Percentiles rank a stretch among this genome's conserved stretches.
phyloP scores from a whole-genome alignment of 2,113 vertebrate species.

The Phyllostomus hastatus region DNA sequence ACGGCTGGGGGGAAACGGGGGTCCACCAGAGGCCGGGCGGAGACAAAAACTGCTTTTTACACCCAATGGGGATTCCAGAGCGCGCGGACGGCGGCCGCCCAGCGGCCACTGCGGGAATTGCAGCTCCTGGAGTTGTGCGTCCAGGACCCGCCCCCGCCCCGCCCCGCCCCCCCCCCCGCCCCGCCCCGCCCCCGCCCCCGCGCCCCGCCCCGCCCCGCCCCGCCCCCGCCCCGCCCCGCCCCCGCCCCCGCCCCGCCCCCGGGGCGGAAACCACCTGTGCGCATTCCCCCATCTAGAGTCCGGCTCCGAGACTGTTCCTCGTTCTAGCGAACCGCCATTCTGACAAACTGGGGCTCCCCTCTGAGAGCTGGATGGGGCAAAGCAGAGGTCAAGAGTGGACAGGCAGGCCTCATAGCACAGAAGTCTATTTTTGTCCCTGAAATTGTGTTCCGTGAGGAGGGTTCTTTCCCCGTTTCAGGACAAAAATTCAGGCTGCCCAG shows the following conservation, averaged over 20 bases:
- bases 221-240: neutral
- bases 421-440: neutral
- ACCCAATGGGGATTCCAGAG: too few species aligned
- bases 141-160: neutral
- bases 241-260: too few species aligned
- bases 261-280: too few species aligned
- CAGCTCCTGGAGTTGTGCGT: neutral
- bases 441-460: neutral
- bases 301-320: too few species aligned
- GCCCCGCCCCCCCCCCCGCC: too few species aligned
- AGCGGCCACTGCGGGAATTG: neutral
- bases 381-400: too few species aligned
- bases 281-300: too few species aligned
- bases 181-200: neutral
- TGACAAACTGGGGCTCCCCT: neutral
- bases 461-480: neutral
- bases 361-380: too few species aligned
- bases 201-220: neutral
- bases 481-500: neutral
- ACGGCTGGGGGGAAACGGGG: too few species aligned
- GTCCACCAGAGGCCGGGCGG: too few species aligned
- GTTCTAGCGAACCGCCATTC: neutral
- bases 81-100: slow-evolving; percentile 24
- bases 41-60: too few species aligned
- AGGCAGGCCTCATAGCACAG: too few species aligned